Conservation (phyloP, 2,888 invertebrate genomes). For the Eupithecia insigniata region DNA sequence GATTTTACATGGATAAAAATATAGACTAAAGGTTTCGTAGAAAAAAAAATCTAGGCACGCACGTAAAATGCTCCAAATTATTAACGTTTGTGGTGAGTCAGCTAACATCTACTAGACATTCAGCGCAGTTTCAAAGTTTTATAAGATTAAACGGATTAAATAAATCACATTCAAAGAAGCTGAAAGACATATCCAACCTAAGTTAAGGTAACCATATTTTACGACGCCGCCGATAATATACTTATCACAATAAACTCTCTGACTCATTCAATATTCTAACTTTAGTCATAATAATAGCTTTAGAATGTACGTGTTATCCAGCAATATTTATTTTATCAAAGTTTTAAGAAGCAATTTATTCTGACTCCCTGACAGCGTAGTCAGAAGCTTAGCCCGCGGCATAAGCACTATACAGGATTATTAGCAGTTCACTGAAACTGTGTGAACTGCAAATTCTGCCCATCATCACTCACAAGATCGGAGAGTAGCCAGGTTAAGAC, state of each 20-base stretch:
- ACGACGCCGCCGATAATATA: background rate
- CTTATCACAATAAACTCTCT: background rate
- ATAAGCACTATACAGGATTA: too few relatives aligned
- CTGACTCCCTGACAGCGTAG: background rate
- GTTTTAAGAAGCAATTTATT: conserved; percentile 1
- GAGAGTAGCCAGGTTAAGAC: too few relatives aligned
- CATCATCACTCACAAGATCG: too few relatives aligned
- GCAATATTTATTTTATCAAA: background rate
- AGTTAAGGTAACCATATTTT: background rate
- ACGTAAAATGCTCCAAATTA: too few relatives aligned
- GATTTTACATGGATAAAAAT: background rate
- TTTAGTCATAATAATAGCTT: background rate
- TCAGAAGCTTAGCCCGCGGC: background rate
- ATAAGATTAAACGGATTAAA: background rate
- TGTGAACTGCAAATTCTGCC: too few relatives aligned
- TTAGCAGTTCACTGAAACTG: too few relatives aligned
- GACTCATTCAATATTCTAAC: background rate
- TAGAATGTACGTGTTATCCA: background rate
- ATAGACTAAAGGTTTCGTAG: too few relatives aligned
- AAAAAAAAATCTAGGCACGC: too few relatives aligned
- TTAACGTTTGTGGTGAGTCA: too few relatives aligned
- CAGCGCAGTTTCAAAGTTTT: too few relatives aligned
- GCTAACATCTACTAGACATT: too few relatives aligned
- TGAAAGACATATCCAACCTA: background rate
- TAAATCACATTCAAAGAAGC: background rate